Conservation (phyloP, 2,113 vertebrate genomes). For the Aegypius monachus region DNA sequence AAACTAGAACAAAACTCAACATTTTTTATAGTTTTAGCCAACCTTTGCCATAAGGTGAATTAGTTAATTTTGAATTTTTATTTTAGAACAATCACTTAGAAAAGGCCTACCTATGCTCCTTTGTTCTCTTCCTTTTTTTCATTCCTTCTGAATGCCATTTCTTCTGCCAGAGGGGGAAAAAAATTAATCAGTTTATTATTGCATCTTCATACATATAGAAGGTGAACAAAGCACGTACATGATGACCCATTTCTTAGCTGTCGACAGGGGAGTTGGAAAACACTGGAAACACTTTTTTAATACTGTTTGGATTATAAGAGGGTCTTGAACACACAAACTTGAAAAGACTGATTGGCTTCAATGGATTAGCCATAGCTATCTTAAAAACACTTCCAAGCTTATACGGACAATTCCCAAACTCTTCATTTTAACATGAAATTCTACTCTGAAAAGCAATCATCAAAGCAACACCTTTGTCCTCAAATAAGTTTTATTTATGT, state of each 20-base stretch:
- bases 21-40: neutral
- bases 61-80: neutral
- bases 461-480: neutral
- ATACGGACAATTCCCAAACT: neutral
- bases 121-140: neutral
- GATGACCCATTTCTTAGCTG: neutral
- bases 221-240: neutral
- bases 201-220: neutral
- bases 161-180: neutral
- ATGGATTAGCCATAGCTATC: neutral
- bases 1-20: neutral
- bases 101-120: neutral
- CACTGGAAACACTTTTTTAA: neutral
- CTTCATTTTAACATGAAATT: neutral
- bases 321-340: neutral
- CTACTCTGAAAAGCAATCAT: neutral
- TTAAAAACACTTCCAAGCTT: neutral
- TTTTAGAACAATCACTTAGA: neutral
- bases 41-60: neutral
- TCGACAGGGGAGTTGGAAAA: neutral
- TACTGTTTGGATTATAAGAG: neutral
- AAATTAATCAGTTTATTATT: neutral
- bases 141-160: neutral
- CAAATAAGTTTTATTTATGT: neutral
- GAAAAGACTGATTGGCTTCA: neutral